phyloP scores from a whole-genome alignment of 2,797 vertebrate genomes.

The Rallus crepitans region DNA sequence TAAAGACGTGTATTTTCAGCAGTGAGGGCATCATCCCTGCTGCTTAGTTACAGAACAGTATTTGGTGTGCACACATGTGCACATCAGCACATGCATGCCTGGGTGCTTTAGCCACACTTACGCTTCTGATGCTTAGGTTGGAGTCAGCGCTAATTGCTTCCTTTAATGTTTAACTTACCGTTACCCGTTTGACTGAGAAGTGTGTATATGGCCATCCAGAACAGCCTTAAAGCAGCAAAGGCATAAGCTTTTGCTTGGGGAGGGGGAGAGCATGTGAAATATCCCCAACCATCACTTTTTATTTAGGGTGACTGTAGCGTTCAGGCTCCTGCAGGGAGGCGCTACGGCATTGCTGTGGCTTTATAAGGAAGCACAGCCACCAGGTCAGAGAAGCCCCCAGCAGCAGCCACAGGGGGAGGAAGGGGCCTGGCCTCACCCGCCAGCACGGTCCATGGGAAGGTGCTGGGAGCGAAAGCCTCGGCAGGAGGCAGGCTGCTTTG shows the following conservation, averaged over 20 bases:
- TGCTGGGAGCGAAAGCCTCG: neutral
- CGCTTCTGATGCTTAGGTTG: neutral
- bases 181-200: neutral
- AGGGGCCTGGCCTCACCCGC: accelerated
- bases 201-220: accelerated
- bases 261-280: neutral
- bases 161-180: neutral
- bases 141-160: neutral
- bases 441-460: accelerated
- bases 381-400: neutral
- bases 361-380: accelerated
- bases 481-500: neutral
- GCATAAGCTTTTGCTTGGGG: accelerated
- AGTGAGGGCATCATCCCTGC: accelerated
- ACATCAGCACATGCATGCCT: too few relatives aligned
- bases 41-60: neutral
- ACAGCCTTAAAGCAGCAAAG: neutral
- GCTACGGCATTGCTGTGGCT: neutral
- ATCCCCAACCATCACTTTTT: accelerated
- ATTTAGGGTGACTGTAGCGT: neutral
- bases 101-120: neutral
- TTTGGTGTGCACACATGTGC: neutral
- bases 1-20: accelerated
- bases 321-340: neutral
- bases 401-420: neutral